Conservation (phyloP, 2,797 vertebrate genomes). For the Halcyon leucocephala region DNA sequence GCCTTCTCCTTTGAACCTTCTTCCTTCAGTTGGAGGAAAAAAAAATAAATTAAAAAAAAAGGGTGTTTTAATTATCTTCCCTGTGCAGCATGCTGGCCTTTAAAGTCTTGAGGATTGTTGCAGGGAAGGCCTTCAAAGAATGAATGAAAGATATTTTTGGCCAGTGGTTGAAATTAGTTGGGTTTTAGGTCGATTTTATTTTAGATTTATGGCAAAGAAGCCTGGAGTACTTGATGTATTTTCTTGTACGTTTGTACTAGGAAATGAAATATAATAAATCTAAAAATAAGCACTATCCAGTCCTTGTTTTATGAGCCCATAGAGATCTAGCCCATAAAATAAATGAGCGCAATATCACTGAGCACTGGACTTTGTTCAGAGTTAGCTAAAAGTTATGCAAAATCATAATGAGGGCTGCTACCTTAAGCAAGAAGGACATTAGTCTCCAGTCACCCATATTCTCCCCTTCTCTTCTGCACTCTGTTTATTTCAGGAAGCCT, state of each 20-base stretch:
- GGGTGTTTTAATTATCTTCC: background rate
- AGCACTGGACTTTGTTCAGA: background rate
- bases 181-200: background rate
- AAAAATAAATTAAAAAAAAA: background rate
- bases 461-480: background rate
- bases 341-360: constrained; percentile 13
- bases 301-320: background rate
- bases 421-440: constrained; percentile 14
- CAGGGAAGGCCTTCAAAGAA: background rate
- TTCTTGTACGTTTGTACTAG: background rate
- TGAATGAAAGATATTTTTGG: background rate
- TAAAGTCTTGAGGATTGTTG: background rate
- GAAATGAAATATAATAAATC: constrained; percentile 7
- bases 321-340: constrained; percentile 3
- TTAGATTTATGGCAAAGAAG: background rate
- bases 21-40: background rate
- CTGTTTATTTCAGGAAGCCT: background rate
- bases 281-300: constrained; percentile 3
- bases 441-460: background rate
- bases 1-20: background rate
- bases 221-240: background rate
- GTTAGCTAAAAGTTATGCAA: constrained; percentile 34
- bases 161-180: background rate
- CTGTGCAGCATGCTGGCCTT: background rate
- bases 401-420: constrained; percentile 2